These are phyloP conservation scores for Dasypogon diadema DNA, from an alignment of 2,888 invertebrate species.

Conservation along the genomic window DNA sequence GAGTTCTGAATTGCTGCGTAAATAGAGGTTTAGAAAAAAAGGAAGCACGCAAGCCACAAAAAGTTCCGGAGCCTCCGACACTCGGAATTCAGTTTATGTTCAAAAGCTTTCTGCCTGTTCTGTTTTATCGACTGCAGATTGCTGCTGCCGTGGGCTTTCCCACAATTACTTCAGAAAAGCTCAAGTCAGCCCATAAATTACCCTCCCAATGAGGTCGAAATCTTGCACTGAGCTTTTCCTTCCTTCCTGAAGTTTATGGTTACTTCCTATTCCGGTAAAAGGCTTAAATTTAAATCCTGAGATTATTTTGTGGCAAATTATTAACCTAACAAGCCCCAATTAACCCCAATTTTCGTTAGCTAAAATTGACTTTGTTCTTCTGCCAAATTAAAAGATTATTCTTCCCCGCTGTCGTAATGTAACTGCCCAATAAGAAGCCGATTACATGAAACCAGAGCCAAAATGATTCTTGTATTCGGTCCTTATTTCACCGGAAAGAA, in stretches of 20 bases:
- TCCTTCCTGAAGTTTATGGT: not conserved
- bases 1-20: too few species aligned
- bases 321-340: not conserved
- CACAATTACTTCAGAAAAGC: conserved; percentile 16
- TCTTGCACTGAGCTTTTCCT: not conserved
- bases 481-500: too few species aligned
- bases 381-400: conserved; percentile 5
- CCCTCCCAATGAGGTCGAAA: not conserved
- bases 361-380: not conserved
- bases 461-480: too few species aligned
- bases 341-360: conserved; percentile 16
- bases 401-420: not conserved
- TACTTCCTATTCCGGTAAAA: not conserved
- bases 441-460: not conserved
- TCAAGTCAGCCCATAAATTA: not conserved
- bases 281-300: not conserved
- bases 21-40: too few species aligned
- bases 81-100: too few species aligned
- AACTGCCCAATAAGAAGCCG: conserved; percentile 2
- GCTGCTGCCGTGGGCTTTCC: not conserved
- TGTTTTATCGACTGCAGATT: conserved; percentile 18
- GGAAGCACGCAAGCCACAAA: conserved; percentile 2
- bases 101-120: too few species aligned
- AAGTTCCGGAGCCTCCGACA: too few species aligned
- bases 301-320: not conserved